Evolutionary conservation across 2,797 vertebrate genomes (phyloP).

Genomic region (Netta rufina): DNA sequence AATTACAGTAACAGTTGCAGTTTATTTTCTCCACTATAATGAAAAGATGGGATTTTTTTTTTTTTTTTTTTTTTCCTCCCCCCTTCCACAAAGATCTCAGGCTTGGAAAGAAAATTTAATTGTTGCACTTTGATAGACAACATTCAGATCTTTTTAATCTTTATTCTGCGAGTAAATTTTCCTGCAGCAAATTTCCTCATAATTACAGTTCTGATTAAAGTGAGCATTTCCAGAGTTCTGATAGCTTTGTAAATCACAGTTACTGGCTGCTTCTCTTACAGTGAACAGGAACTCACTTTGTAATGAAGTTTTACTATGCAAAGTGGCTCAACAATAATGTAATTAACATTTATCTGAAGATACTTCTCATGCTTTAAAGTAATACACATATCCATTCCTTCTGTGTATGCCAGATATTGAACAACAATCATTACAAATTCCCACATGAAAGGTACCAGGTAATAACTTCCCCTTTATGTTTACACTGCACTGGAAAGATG

Average conservation of each 20-base stretch:
- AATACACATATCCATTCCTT: background rate
- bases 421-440: background rate
- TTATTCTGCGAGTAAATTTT: conserved; percentile 52
- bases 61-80: background rate
- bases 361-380: background rate
- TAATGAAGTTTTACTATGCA: conserved; percentile 6
- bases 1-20: background rate
- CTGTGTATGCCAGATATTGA: background rate
- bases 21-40: conserved; percentile 1
- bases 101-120: conserved; percentile 12
- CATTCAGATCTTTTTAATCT: conserved; percentile 37
- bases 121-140: background rate
- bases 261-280: background rate
- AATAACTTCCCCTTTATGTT: background rate
- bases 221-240: conserved; percentile 33
- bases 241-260: conserved; percentile 48
- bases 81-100: background rate
- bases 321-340: background rate
- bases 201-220: conserved; percentile 58
- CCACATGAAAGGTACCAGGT: background rate
- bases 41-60: background rate
- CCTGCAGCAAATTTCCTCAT: conserved; percentile 38
- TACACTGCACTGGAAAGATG: background rate
- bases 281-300: conserved; percentile 18
- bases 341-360: conserved; percentile 38